Base-by-base conservation (phyloP, 2,888 invertebrate genomes). In the Alitta virens region DNA sequence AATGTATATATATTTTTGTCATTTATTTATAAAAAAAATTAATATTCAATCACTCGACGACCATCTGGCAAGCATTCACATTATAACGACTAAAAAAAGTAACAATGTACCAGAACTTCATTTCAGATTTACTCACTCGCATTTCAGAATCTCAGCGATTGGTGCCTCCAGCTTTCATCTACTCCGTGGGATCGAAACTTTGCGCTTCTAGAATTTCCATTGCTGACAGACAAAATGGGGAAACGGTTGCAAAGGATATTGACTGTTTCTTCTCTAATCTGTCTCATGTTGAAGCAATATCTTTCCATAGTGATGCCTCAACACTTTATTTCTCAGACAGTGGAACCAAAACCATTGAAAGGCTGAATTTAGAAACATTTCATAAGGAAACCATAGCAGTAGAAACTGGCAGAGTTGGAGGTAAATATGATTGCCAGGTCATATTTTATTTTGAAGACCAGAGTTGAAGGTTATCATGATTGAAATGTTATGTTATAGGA, bases 281-380 rank as follows among this genome's bases (percentile, higher is more conserved):
- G 1, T 27, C 40, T 2, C 38, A 61, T 5, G 57, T 54, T 24
- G 50, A 52, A 18, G 63, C 66, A 16, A 56, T 66, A 14, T 57
- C 52, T 14, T 61, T 66, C 24, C 25, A 66, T 12, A 33, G 33
- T 12, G 33, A 33, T 12, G 33, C 33, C 12, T 33, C 42, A 25
- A 38, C 52, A 38, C 51, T 67, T 7, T 67, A 61, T 60, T 65
- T 55, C 50, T 60, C 67, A 25, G 65, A 67, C 50, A 38, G 55
- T 12, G 21, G 33, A 25, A 50, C 58, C 24, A 63, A 64, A 14
- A 24, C 27, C 27, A 55, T 62, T 14, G 42, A 52, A 12, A 21
- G 56, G 3, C n/a, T 63, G 3, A 49, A 25, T 14, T 27, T 18
- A 7, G 58, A 27, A n/a, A 23, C 24, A 33, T 33, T 33, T 5